phyloP scores from a whole-genome alignment of 2,888 invertebrate species.

The Harpalus rufipes region DNA sequence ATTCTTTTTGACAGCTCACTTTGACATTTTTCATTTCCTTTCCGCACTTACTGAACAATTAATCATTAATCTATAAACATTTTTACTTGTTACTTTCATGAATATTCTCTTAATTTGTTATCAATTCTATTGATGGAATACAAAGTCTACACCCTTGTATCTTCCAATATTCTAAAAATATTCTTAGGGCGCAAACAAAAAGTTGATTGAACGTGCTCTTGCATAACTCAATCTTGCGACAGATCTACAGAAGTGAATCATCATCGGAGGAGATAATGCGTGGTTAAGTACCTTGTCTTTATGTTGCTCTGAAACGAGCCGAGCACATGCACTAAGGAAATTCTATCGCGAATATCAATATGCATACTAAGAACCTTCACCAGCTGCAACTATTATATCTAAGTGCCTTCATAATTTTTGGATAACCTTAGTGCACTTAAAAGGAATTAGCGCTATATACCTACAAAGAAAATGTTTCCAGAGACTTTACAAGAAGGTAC shows the following conservation, averaged over 20 bases:
- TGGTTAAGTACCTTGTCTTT: slow-evolving; percentile 10
- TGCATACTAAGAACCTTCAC: background rate
- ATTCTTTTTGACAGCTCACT: no score
- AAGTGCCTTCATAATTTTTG: slow-evolving; percentile 19
- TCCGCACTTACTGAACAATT: no score
- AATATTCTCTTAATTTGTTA: no score
- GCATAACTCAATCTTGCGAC: slow-evolving; percentile 37
- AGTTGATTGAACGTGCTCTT: slow-evolving; percentile 41
- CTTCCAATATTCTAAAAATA: slow-evolving; percentile 40
- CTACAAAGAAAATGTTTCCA: background rate
- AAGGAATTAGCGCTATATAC: background rate
- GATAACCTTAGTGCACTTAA: slow-evolving; percentile 11
- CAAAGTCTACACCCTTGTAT: background rate
- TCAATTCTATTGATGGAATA: no score
- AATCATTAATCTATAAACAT: no score
- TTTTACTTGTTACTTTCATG: no score
- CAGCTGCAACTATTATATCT: background rate
- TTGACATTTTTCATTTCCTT: no score
- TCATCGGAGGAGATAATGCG: slow-evolving; percentile 32
- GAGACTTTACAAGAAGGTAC: background rate
- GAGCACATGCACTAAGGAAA: background rate
- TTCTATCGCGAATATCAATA: background rate
- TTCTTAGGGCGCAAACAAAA: slow-evolving; percentile 7
- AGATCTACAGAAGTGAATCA: background rate
- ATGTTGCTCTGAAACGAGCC: background rate